Evolutionary conservation across 2,888 invertebrate species (phyloP).

Genomic region (Graphium colonna): DNA sequence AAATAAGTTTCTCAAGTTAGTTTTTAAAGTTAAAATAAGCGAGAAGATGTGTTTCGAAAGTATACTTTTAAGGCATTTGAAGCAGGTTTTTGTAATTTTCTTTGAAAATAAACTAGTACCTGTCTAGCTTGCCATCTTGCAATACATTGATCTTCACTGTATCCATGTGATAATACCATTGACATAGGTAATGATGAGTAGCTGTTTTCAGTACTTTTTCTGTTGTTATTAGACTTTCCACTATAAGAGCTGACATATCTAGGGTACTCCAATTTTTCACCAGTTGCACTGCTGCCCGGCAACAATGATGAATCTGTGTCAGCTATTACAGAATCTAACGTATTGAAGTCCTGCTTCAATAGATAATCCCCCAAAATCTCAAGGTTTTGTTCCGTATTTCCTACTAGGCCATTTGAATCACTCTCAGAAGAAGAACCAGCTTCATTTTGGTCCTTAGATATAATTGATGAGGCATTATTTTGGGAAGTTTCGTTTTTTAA

Average conservation of each 20-base stretch:
- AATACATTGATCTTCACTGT: constrained; percentile 64
- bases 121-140: constrained; percentile 84
- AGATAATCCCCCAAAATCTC: constrained; percentile 62
- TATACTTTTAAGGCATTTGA: too few relatives aligned
- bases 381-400: constrained; percentile 57
- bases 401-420: constrained; percentile 39
- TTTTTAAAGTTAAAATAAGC: too few relatives aligned
- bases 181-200: constrained; percentile 39
- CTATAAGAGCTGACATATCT: constrained; percentile 47
- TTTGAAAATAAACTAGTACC: too few relatives aligned
- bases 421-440: constrained; percentile 41
- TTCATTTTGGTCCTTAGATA: constrained; percentile 33
- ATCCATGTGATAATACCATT: constrained; percentile 42
- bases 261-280: constrained; percentile 46
- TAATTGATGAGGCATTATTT: constrained; percentile 29
- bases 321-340: constrained; percentile 50
- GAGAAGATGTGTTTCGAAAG: too few relatives aligned
- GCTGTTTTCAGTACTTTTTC: constrained; percentile 31
- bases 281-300: constrained; percentile 45
- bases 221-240: constrained; percentile 36
- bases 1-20: too few relatives aligned
- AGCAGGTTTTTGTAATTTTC: too few relatives aligned
- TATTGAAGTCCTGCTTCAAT: constrained; percentile 58
- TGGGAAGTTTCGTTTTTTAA: constrained; percentile 66
- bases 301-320: constrained; percentile 45